Evolutionary conservation across 2,888 invertebrate genomes (phyloP).

Genomic region (Scaptomyza cyrtandrae): DNA sequence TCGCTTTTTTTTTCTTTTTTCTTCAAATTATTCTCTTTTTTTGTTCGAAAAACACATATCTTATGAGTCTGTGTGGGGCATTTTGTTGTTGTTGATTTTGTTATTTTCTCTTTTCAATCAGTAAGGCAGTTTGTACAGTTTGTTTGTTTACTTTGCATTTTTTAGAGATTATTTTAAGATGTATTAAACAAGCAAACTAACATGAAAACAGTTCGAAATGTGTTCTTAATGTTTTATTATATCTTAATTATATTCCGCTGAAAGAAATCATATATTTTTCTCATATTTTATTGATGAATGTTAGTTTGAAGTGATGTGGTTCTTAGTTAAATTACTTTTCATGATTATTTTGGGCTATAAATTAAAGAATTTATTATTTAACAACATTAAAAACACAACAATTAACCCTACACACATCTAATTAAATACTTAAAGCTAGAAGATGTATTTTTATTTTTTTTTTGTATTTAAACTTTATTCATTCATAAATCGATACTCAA

Average conservation of each 20-base stretch:
- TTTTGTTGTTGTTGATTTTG: constrained; percentile 25
- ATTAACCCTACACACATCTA: not conserved
- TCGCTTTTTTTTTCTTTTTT: constrained; percentile 1
- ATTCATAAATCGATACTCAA: constrained; percentile 5
- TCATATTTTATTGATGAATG: too few species aligned
- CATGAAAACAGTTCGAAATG: constrained; percentile 1
- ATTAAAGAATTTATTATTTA: too few species aligned
- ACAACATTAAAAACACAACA: not conserved
- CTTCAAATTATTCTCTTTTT: constrained; percentile 19
- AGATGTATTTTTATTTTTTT: not conserved
- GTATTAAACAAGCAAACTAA: constrained; percentile 30
- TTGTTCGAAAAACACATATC: constrained; percentile 8
- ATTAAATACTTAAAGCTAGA: not conserved
- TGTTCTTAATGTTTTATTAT: not conserved
- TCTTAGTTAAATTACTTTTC: too few species aligned
- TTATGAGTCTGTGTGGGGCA: constrained; percentile 38
- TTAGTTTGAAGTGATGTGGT: too few species aligned
- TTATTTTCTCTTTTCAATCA: constrained; percentile 46
- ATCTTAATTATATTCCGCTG: not conserved
- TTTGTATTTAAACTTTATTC: not conserved
- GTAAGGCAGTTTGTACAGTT: constrained; percentile 11
- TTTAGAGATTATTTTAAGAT: constrained; percentile 29
- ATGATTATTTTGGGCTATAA: too few species aligned
- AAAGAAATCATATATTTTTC: too few species aligned
- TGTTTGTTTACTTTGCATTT: constrained; percentile 41